phyloP scores from a whole-genome alignment of 1,140 invertebrate genomes.

The Diachasma alloeum region DNA sequence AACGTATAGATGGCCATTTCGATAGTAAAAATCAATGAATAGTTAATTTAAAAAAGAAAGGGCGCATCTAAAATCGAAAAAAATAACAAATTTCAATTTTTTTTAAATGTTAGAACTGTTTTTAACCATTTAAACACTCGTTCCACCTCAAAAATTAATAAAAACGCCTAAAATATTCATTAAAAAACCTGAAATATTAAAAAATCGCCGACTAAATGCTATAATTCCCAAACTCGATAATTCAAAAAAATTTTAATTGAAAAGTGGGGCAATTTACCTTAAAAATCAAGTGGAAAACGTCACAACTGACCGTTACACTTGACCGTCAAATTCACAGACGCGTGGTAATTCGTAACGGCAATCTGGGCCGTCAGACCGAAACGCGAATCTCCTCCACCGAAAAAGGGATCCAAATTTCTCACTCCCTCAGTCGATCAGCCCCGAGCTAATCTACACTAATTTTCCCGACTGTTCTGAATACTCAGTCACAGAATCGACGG shows the following conservation, averaged over 20 bases:
- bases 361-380: neutral
- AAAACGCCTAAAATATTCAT: no score
- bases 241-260: neutral
- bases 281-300: neutral
- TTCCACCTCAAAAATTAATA: no score
- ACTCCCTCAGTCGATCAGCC: neutral
- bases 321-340: neutral
- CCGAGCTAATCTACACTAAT: neutral
- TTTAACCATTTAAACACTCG: no score
- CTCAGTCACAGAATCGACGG: neutral
- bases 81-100: neutral
- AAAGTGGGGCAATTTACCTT: neutral
- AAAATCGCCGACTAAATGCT: no score
- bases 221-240: neutral
- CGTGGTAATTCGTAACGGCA: conserved; percentile 10
- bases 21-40: no score
- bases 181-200: no score
- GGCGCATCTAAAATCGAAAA: neutral
- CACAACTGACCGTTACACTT: conserved; percentile 7
- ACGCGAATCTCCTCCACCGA: neutral
- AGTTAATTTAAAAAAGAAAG: no score
- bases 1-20: neutral
- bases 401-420: neutral
- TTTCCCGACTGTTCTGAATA: neutral
- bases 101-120: no score